These are phyloP conservation scores for Australoheros facetus DNA, from an alignment of 2,797 vertebrate species.

Conservation along the genomic window DNA sequence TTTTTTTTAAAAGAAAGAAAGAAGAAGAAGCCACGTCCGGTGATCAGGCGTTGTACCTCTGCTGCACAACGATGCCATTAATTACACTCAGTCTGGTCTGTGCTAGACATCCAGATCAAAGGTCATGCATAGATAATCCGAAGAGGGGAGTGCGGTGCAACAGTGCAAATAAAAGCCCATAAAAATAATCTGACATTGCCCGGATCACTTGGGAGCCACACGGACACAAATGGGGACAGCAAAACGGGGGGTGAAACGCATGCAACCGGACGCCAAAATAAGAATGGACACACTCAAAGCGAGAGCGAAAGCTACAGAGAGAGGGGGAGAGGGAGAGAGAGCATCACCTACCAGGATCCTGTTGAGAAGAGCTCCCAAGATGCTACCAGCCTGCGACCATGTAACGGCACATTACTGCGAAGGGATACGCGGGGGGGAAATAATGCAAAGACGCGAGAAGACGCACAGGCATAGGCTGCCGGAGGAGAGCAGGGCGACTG, in stretches of 20 bases:
- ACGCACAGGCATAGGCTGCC: slow-evolving; percentile 59
- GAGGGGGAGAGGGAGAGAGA: slow-evolving; percentile 24
- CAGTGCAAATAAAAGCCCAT: slow-evolving; percentile 83
- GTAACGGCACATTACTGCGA: slow-evolving; percentile 88
- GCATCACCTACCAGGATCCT: slow-evolving; percentile 92
- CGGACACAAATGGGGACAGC: slow-evolving; percentile 56
- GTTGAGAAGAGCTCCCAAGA: slow-evolving; percentile 85
- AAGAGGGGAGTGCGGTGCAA: slow-evolving; percentile 71
- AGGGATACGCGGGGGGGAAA: slow-evolving; percentile 50
- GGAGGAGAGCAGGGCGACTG: slow-evolving; percentile 44
- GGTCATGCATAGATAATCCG: slow-evolving; percentile 82
- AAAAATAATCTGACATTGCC: slow-evolving; percentile 81
- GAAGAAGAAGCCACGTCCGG: slow-evolving; percentile 61
- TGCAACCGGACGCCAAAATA: slow-evolving; percentile 67
- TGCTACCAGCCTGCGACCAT: slow-evolving; percentile 89
- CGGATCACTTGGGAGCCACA: slow-evolving; percentile 73
- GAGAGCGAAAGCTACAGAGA: background rate
- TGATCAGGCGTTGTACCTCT: slow-evolving; percentile 65
- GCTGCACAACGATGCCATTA: slow-evolving; percentile 69
- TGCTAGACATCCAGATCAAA: slow-evolving; percentile 89
- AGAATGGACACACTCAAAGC: slow-evolving; percentile 54
- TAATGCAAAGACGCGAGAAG: slow-evolving; percentile 61
- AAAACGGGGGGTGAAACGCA: slow-evolving; percentile 48
- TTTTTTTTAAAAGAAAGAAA: background rate
- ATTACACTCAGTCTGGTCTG: slow-evolving; percentile 74